These are phyloP conservation scores for Hypotaenidia philippensis DNA, from an alignment of 2,797 vertebrate genomes.

Conservation along the genomic window DNA sequence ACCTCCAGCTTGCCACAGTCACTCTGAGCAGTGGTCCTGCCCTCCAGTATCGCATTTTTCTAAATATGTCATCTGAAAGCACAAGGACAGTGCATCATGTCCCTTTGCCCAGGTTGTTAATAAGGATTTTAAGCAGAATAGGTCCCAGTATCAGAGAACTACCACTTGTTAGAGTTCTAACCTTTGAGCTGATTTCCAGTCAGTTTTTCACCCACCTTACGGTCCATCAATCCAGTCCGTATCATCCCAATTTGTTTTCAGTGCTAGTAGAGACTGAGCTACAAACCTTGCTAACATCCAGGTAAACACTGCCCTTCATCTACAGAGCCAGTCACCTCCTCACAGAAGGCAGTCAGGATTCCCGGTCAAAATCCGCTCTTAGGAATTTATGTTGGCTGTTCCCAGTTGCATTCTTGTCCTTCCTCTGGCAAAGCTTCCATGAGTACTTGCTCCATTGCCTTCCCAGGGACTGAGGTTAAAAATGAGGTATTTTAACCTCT, in stretches of 20 bases:
- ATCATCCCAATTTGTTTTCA: neutral
- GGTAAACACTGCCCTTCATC: neutral
- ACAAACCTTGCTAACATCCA: neutral
- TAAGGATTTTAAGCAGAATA: neutral
- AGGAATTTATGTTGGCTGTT: neutral
- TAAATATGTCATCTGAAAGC: neutral
- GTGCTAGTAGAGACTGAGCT: neutral
- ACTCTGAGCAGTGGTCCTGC: neutral
- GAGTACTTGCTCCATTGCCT: neutral
- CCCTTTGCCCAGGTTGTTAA: neutral
- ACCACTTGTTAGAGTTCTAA: neutral
- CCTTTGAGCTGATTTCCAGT: neutral
- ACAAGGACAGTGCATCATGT: neutral
- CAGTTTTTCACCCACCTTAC: neutral
- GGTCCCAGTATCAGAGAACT: neutral
- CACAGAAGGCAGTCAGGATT: neutral
- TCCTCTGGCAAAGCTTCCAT: neutral
- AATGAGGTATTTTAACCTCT: neutral
- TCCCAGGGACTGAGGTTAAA: neutral
- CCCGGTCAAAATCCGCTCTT: neutral
- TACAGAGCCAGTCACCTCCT: neutral
- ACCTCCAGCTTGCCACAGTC: neutral
- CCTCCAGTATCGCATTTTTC: neutral
- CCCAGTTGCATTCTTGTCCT: rapidly evolving
- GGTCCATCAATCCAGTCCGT: neutral